Conservation (phyloP, 1,140 invertebrate genomes). For the Orchestia grillus region DNA sequence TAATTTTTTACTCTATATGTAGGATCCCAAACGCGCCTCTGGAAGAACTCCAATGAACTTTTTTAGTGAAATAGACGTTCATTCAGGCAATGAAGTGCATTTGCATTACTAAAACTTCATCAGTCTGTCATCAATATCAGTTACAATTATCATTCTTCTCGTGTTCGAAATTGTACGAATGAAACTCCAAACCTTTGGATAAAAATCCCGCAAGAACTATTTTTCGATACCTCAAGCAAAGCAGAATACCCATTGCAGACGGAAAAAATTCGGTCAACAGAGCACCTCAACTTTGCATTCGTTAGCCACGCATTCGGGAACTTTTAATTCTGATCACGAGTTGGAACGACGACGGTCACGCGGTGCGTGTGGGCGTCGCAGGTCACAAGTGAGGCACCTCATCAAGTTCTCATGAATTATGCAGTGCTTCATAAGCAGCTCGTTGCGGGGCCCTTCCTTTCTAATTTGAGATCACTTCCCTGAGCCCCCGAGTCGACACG, state of each 20-base stretch:
- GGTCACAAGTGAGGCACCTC: background rate
- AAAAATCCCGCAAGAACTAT: background rate
- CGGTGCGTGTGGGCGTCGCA: background rate
- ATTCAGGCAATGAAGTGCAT: background rate
- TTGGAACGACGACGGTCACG: background rate
- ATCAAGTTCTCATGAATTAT: background rate
- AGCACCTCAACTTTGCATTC: background rate
- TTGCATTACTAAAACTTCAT: background rate
- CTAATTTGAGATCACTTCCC: background rate
- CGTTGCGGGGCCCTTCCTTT: background rate
- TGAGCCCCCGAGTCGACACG: background rate
- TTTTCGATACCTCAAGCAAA: background rate
- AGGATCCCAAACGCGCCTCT: too few species aligned
- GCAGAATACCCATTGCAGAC: background rate
- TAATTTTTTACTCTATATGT: too few species aligned
- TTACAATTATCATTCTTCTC: background rate
- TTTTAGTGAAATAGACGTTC: background rate
- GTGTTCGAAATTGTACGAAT: background rate
- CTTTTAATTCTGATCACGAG: background rate
- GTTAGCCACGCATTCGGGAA: background rate
- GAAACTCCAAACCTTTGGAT: background rate
- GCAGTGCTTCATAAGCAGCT: background rate
- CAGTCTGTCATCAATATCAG: background rate
- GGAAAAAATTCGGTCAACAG: background rate
- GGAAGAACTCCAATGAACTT: background rate